Percentiles rank a stretch among this genome's conserved stretches.
phyloP scores from a whole-genome alignment of 2,888 invertebrate species.

The Thera britannica region DNA sequence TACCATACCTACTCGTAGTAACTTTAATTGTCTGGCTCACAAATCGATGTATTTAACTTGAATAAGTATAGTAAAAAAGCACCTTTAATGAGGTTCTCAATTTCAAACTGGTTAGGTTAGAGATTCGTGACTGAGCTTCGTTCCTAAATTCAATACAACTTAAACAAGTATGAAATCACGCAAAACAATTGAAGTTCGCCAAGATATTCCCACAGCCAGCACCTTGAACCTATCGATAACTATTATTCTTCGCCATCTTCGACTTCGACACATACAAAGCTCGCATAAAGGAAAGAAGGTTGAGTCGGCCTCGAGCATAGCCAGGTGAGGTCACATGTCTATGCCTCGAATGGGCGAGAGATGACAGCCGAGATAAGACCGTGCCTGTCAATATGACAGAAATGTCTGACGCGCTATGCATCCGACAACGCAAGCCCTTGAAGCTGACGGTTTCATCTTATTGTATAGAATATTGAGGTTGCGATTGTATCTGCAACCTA shows the following conservation, averaged over 20 bases:
- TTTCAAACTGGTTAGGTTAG: neutral
- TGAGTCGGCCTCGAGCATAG: constrained; percentile 64
- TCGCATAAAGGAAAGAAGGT: constrained; percentile 66
- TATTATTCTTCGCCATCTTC: constrained; percentile 47
- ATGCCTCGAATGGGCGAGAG: constrained; percentile 69
- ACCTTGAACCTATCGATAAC: constrained; percentile 61
- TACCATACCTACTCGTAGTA: neutral
- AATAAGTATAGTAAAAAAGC: too few species aligned
- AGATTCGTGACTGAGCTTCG: neutral
- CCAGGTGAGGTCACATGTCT: constrained; percentile 69
- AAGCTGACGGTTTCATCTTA: constrained; percentile 29
- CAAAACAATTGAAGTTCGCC: constrained; percentile 54
- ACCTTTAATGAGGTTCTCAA: neutral
- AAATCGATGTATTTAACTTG: too few species aligned
- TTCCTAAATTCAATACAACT: constrained; percentile 11
- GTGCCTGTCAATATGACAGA: constrained; percentile 46
- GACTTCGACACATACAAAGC: constrained; percentile 44
- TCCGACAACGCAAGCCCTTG: constrained; percentile 38
- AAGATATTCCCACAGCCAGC: constrained; percentile 50
- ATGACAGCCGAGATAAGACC: constrained; percentile 72
- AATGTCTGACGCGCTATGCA: constrained; percentile 37
- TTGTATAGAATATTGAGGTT: constrained; percentile 30
- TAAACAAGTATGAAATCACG: constrained; percentile 41
- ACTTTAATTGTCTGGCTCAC: neutral
- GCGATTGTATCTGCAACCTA: constrained; percentile 4